phyloP scores from a whole-genome alignment of 2,797 vertebrate genomes.

The Zenarchopterus dispar region DNA sequence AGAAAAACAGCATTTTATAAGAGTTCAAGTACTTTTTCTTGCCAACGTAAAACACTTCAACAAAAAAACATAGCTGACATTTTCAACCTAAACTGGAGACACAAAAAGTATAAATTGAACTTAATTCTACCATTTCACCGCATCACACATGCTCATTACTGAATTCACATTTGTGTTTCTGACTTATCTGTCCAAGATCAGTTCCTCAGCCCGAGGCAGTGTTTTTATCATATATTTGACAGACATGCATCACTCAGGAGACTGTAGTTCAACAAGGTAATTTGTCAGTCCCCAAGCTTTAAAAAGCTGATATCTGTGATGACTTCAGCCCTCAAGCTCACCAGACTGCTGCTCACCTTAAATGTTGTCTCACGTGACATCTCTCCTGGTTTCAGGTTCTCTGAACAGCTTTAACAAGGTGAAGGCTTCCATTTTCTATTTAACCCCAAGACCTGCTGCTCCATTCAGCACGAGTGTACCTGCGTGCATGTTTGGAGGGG shows the following conservation, averaged over 20 bases:
- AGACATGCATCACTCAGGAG: constrained; percentile 75
- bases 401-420: constrained; percentile 39
- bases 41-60: too few species aligned
- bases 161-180: constrained; percentile 23
- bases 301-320: constrained; percentile 69
- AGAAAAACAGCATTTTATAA: too few species aligned
- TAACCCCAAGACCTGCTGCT: neutral
- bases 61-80: too few species aligned
- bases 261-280: constrained; percentile 73
- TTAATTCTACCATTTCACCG: constrained; percentile 1
- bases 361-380: constrained; percentile 51
- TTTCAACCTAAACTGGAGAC: too few species aligned
- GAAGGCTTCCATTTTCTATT: constrained; percentile 6
- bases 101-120: neutral
- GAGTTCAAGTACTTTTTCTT: too few species aligned
- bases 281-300: constrained; percentile 78
- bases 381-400: constrained; percentile 34
- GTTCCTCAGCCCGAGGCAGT: constrained; percentile 51
- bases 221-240: constrained; percentile 63
- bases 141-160: constrained; percentile 2
- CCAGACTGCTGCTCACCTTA: constrained; percentile 44
- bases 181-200: constrained; percentile 34
- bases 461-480: neutral
- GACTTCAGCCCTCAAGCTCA: constrained; percentile 69
- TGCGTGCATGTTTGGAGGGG: too few species aligned